Evolutionary conservation across 2,113 vertebrate species (phyloP).

Genomic region (Gymnobelideus leadbeateri): DNA sequence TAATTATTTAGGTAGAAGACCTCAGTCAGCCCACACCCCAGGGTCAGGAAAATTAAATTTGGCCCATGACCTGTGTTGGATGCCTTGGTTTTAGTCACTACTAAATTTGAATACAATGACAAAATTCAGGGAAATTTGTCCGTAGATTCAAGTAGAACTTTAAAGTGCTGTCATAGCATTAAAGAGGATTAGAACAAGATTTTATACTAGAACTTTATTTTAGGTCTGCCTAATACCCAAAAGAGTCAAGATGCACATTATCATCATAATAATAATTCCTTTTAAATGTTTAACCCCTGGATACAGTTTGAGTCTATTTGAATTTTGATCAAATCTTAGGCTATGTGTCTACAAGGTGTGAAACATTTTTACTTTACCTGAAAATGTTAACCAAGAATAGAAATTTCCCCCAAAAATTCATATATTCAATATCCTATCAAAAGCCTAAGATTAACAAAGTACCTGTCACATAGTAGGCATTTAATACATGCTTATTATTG

Average conservation of each 20-base stretch:
- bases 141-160: constrained; percentile 15
- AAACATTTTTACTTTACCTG: constrained; percentile 37
- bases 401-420: constrained; percentile 13
- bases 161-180: neutral
- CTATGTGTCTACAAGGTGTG: constrained; percentile 5
- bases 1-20: neutral
- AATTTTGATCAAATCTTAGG: constrained; percentile 43
- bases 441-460: constrained; percentile 2
- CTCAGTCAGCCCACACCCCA: neutral
- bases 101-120: constrained; percentile 28
- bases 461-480: neutral
- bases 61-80: neutral
- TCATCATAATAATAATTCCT: neutral
- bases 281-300: constrained; percentile 21
- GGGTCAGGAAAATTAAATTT: neutral
- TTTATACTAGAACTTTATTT: constrained; percentile 35
- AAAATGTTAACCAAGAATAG: constrained; percentile 51
- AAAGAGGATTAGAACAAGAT: constrained; percentile 10
- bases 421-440: constrained; percentile 1
- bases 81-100: neutral
- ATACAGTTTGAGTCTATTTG: constrained; percentile 33
- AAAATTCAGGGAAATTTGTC: constrained; percentile 38
- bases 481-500: neutral
- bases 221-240: neutral
- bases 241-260: constrained; percentile 42